Evolutionary conservation across 2,113 vertebrate species (phyloP), one percentile per base, ranked within the genome.

Genomic region (Chunga burmeisteri): DNA sequence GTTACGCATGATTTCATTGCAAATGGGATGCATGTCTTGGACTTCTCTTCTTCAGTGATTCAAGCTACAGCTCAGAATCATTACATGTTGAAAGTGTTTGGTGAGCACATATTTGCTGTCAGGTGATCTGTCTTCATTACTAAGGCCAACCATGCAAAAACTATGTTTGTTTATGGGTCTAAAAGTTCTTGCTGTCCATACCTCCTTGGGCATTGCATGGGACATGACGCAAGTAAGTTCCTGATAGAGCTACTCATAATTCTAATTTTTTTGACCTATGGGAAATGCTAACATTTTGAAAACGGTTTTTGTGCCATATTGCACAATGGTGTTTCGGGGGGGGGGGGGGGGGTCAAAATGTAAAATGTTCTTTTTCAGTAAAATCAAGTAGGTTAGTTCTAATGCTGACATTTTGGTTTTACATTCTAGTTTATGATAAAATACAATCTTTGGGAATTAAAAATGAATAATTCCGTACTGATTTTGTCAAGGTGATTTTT

Each of bases 91-190:
- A 74, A 29, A 52, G 55, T 89, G 73, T 90, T 94, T 89, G 49
- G 92, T 55, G 85, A 93, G 91, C 93, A 77, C 29, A 0, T 84
- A 94, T 86, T 96, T 97, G 89, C 81, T 97, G 65, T 96, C 88
- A 88, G 71, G 81, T 96, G 87, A 81, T 93, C 22, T 77, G 61
- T 86, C 93, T 94, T 92, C 73, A 63, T 87, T 86, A 74, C 63
- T 95, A 65, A 88, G 75, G 93, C 77, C 94, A 80, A 65, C 87
- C 19, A 52, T 88, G 74, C 80, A 89, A 92, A 93, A 94, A 58
- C 47, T 21, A 4, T 67, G 56, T 93, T 96, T 96, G 66, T 88
- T 88, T 94, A 83, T 86, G 83, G 30, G 72, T 92, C 34, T 87
- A 52, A 66, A 96, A 90, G 63, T 90, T 86, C 62, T 88, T 93